phyloP scores from a whole-genome alignment of 1,140 invertebrate species.

The Ceratina japonica region DNA sequence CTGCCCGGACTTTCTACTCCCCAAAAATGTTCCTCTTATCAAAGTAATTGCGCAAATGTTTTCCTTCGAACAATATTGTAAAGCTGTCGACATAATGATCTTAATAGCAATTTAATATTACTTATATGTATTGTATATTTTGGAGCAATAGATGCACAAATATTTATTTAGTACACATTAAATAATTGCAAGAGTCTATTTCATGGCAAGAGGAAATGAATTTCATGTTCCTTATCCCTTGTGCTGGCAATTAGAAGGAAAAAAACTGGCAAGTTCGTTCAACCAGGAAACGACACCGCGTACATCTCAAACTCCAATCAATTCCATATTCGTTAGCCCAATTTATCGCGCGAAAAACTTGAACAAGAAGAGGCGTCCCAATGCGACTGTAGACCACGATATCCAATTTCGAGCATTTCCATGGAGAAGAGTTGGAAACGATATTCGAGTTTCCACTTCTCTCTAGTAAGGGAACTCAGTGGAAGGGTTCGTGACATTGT shows the following conservation, averaged over 20 bases:
- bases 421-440: background rate
- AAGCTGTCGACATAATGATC: too few relatives aligned
- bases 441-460: background rate
- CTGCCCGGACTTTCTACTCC: background rate
- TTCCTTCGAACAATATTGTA: too few relatives aligned
- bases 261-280: background rate
- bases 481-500: conserved; percentile 34
- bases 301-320: background rate
- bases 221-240: too few relatives aligned
- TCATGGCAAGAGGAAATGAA: too few relatives aligned
- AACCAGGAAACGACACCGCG: too few relatives aligned
- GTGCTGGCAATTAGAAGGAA: background rate
- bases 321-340: conserved; percentile 38
- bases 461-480: background rate
- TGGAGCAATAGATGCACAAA: too few relatives aligned
- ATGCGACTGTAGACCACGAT: conserved; percentile 6
- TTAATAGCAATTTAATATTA: too few relatives aligned
- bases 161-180: too few relatives aligned
- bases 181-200: too few relatives aligned
- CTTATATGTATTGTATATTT: too few relatives aligned
- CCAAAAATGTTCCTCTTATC: background rate
- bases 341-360: conserved; percentile 46
- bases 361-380: conserved; percentile 9
- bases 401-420: conserved; percentile 53
- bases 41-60: background rate